Percentiles rank a stretch among this genome's conserved stretches.
Conservation (phyloP, 1,140 invertebrate genomes). For the Mesaphorura yosii region DNA sequence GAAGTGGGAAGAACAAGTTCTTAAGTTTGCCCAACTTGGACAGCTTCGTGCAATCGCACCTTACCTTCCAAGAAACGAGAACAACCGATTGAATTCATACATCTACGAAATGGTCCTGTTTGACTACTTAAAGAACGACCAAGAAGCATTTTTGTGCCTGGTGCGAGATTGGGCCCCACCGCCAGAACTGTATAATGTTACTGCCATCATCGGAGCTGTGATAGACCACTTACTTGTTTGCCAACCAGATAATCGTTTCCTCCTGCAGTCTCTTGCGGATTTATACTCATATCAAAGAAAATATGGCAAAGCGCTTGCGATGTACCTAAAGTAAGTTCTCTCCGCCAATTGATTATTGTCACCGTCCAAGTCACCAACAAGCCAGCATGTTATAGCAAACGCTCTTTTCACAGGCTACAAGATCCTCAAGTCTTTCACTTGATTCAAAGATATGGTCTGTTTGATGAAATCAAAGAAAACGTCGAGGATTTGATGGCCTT, state of each 20-base stretch:
- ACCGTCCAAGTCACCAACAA: no score
- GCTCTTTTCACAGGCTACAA: conserved; percentile 56
- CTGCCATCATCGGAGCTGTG: conserved; percentile 71
- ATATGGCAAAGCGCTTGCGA: conserved; percentile 83
- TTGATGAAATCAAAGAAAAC: conserved; percentile 69
- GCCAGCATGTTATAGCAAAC: no score
- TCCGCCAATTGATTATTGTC: not conserved
- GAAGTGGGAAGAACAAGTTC: conserved; percentile 87
- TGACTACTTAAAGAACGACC: conserved; percentile 80
- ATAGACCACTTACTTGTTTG: conserved; percentile 56
- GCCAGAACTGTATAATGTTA: conserved; percentile 65
- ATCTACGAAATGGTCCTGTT: conserved; percentile 93
- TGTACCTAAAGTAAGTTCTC: conserved; percentile 67
- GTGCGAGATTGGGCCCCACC: conserved; percentile 77
- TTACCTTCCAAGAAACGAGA: conserved; percentile 58
- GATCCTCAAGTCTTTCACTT: conserved; percentile 66
- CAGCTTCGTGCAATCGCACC: conserved; percentile 72
- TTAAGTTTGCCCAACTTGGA: conserved; percentile 74
- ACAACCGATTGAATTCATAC: conserved; percentile 57
- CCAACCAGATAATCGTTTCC: conserved; percentile 54
- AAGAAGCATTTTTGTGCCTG: conserved; percentile 70
- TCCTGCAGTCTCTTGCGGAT: conserved; percentile 79
- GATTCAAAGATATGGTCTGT: conserved; percentile 71
- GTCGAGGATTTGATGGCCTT: conserved; percentile 82
- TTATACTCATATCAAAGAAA: conserved; percentile 80